These are phyloP conservation scores for Cercopithecus mona DNA, from an alignment of 2,113 vertebrate genomes.

Conservation along the genomic window DNA sequence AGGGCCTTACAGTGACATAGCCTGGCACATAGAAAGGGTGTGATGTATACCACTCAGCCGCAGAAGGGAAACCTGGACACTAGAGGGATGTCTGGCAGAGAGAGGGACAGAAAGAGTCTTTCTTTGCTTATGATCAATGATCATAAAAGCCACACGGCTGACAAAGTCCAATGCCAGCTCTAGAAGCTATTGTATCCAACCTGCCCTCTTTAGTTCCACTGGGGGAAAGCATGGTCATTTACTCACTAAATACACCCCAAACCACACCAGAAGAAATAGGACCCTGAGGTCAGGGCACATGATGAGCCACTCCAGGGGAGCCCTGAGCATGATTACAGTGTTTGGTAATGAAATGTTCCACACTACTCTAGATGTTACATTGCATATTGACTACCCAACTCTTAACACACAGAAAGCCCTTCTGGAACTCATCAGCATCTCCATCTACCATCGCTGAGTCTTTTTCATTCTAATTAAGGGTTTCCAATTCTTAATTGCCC, in stretches of 20 bases:
- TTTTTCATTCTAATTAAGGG: conserved; percentile 67
- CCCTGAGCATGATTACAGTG: conserved; percentile 40
- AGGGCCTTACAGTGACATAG: not conserved
- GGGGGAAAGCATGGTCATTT: not conserved
- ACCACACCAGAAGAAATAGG: not conserved
- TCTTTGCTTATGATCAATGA: not conserved
- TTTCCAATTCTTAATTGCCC: conserved; percentile 69
- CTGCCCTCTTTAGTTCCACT: not conserved
- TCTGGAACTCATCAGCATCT: conserved; percentile 72
- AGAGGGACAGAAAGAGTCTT: not conserved
- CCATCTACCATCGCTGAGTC: not conserved
- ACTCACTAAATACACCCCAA: not conserved
- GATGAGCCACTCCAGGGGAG: not conserved
- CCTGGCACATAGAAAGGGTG: not conserved
- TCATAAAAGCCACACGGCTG: not conserved
- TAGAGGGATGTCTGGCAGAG: not conserved
- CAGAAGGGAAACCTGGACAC: not conserved
- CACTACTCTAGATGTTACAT: not conserved
- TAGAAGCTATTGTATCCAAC: not conserved
- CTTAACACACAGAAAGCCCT: not conserved
- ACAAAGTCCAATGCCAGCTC: not conserved
- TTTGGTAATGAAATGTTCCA: conserved; percentile 42
- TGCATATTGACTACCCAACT: not conserved
- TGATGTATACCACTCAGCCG: not conserved
- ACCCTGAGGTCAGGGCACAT: not conserved